Evolutionary conservation across 1,140 invertebrate genomes (phyloP).

Genomic region (Ooceraea biroi): DNA sequence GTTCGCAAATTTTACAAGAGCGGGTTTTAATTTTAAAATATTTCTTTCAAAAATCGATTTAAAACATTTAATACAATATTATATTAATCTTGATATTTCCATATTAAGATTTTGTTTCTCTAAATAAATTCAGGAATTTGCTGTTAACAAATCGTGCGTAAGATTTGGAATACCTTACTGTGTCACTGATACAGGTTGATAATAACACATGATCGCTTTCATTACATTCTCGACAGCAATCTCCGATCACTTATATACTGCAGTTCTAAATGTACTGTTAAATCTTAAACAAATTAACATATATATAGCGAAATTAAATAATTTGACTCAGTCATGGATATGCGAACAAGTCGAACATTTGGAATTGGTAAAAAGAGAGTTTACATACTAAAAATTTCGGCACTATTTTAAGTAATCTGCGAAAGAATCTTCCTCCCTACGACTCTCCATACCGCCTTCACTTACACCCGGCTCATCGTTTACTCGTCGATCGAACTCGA

Average conservation of each 20-base stretch:
- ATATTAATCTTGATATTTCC: no score
- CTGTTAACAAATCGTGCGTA: no score
- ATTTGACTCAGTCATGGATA: constrained; percentile 44
- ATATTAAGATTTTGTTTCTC: no score
- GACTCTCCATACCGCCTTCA: not conserved
- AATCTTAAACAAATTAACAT: constrained; percentile 33
- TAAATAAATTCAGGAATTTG: no score
- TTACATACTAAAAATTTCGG: constrained; percentile 31
- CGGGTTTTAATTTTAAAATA: no score
- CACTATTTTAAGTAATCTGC: constrained; percentile 37
- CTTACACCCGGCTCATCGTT: not conserved
- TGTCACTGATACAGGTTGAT: constrained; percentile 54
- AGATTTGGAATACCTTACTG: no score
- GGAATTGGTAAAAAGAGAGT: constrained; percentile 28
- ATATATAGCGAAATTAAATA: constrained; percentile 14
- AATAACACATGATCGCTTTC: constrained; percentile 37
- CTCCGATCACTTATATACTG: constrained; percentile 1
- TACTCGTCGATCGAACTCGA: not conserved
- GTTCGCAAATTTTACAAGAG: no score
- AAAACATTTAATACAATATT: no score
- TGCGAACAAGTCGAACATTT: constrained; percentile 27
- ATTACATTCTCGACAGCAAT: not conserved
- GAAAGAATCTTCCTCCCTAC: not conserved
- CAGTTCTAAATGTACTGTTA: constrained; percentile 17
- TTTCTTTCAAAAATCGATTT: no score